Conservation (phyloP, 2,113 vertebrate species). For the Pyxicephalus adspersus region DNA sequence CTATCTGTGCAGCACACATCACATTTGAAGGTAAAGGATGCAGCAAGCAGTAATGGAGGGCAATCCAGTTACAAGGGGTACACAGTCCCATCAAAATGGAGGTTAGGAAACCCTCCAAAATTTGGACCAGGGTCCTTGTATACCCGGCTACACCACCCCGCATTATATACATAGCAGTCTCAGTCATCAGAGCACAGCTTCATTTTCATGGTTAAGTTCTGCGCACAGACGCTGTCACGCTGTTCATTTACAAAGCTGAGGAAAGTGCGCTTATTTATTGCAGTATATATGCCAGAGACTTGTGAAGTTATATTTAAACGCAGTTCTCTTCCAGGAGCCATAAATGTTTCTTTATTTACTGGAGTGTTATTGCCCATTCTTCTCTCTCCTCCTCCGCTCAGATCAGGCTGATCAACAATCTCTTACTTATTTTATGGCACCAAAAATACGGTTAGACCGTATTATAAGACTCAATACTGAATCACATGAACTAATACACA, state of each 20-base stretch:
- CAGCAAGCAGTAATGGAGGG: too few relatives aligned
- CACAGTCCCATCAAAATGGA: too few relatives aligned
- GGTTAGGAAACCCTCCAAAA: too few relatives aligned
- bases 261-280: not conserved
- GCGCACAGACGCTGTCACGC: too few relatives aligned
- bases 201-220: not conserved
- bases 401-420: not conserved
- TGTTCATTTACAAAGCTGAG: not conserved
- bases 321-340: slow-evolving; percentile 6
- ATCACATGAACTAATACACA: too few relatives aligned
- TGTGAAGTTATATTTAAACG: not conserved
- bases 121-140: too few relatives aligned
- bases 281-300: not conserved
- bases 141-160: too few relatives aligned
- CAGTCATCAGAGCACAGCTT: not conserved
- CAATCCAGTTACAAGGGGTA: too few relatives aligned
- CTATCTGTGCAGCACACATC: too few relatives aligned
- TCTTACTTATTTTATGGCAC: not conserved
- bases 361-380: not conserved
- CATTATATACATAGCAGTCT: not conserved
- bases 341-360: slow-evolving; percentile 15
- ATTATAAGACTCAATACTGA: too few relatives aligned
- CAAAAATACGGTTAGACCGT: not conserved
- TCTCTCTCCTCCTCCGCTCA: not conserved
- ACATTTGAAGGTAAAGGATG: too few relatives aligned